A percentile compares a stretch with the other conserved stretches of the same genome.
Conservation (phyloP, 1,140 invertebrate genomes). For the Bombus confusus region DNA sequence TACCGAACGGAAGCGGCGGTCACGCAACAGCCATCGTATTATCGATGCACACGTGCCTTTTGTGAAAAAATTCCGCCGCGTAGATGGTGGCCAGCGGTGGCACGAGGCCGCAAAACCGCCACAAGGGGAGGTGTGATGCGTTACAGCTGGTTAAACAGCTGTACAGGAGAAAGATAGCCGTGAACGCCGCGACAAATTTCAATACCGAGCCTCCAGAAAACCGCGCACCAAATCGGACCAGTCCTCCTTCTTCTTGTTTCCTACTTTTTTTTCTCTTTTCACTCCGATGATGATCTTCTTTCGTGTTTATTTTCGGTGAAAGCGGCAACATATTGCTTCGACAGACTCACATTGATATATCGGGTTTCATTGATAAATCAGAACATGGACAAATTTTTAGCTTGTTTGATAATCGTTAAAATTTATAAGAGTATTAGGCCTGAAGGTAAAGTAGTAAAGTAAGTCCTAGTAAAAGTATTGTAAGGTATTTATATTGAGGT, state of each 20-base stretch:
- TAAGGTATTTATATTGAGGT: too few species aligned
- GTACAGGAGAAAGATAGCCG: conserved; percentile 65
- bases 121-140: conserved; percentile 63
- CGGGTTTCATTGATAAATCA: too few species aligned
- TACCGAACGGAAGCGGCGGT: conserved; percentile 61
- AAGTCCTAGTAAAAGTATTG: too few species aligned
- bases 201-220: conserved; percentile 45
- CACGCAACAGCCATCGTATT: conserved; percentile 54
- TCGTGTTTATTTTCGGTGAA: conserved; percentile 9
- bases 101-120: conserved; percentile 25
- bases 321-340: neutral
- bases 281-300: neutral
- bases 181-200: conserved; percentile 70
- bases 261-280: too few species aligned
- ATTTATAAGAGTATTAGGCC: too few species aligned
- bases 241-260: neutral
- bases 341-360: neutral
- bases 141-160: conserved; percentile 76
- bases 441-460: too few species aligned
- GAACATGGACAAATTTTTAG: neutral
- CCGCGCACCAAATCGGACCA: conserved; percentile 45
- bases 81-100: conserved; percentile 18
- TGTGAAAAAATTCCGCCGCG: conserved; percentile 65
- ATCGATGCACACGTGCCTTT: conserved; percentile 65
- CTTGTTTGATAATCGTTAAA: too few species aligned